Base-by-base conservation (phyloP, 2,797 vertebrate genomes). In the Aldrovandia affinis region DNA sequence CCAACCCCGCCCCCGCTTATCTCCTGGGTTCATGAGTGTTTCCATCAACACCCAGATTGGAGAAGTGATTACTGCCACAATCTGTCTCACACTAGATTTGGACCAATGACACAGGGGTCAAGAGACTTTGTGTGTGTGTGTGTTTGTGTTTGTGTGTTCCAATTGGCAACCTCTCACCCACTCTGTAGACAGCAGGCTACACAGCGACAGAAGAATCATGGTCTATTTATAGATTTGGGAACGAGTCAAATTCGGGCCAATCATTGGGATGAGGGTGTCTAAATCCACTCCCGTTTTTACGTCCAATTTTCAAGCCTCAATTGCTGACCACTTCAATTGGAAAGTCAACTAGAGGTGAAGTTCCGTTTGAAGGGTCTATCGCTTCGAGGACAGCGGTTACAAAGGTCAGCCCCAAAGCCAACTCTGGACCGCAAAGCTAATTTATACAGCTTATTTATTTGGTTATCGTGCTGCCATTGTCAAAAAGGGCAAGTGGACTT, bases 401-500 rank as follows among this genome's bases (percentile, higher is more conserved):
- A 65, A 50, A 83, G 50, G 30, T 9, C 36, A 12, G 54, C 39
- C 25, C n/a, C n/a, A n/a, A n/a, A n/a, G n/a, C n/a, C n/a, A n/a
- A 65, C 28, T 80, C 30, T 20, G 54, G n/a, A 33, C 28, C 73
- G 22, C 7, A 36, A 42, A 77, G 63, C 42, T 25, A 55, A 77
- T 85, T 82, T 65, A 65, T 79, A 28, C 61, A 54, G 78, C 44
- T 36, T 81, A 84, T 84, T 86, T 85, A 80, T 81, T 83, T 59
- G 70, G 77, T 52, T 55, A 83, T 81, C 15, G 75, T 25, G 30
- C 68, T 50, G 80, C 52, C 80, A 83, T 86, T 88, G 82, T 63
- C 75, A 82, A 57, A 86, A 70, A 44, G 39, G 84, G 68, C 57
- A 87, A 85, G 81, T 68, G 73, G 80, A 85, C 68, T 85, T 20